Percentiles rank a stretch among this genome's conserved stretches.
These are phyloP conservation scores for Peromyscus nudipes DNA, from an alignment of 2,797 vertebrate species.

Conservation along the genomic window DNA sequence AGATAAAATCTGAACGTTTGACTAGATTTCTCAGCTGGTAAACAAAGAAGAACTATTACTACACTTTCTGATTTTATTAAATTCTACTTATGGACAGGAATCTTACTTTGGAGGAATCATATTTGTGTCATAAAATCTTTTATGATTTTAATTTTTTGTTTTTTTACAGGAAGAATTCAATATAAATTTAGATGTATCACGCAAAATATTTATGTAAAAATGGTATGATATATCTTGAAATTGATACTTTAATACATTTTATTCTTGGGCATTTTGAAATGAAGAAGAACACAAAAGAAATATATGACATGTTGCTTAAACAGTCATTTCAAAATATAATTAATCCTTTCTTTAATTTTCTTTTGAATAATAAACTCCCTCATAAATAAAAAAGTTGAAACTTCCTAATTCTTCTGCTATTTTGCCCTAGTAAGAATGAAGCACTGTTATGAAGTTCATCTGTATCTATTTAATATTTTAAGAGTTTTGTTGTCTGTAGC, in stretches of 20 bases:
- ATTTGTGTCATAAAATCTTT: constrained; percentile 31
- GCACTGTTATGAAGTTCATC: neutral
- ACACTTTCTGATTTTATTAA: neutral
- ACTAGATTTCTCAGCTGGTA: neutral
- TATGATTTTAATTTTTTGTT: constrained; percentile 34
- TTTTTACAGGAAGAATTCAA: neutral
- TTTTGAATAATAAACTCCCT: neutral
- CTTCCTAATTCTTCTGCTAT: neutral
- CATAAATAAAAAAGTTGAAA: neutral
- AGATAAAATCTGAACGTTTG: constrained; percentile 24
- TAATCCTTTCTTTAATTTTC: neutral
- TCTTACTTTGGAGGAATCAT: neutral
- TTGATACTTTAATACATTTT: constrained; percentile 19
- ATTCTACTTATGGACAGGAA: neutral
- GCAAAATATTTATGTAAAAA: constrained; percentile 9
- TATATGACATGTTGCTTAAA: neutral
- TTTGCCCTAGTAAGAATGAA: neutral
- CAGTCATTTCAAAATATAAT: neutral
- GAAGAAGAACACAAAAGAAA: neutral
- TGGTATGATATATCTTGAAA: neutral
- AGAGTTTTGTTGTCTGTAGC: neutral
- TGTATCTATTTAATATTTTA: neutral
- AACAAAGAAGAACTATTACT: neutral
- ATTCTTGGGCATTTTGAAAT: constrained; percentile 44
- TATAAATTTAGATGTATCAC: neutral